These are phyloP conservation scores for Cosmia trapezina DNA, from an alignment of 2,888 invertebrate genomes.

Conservation along the genomic window DNA sequence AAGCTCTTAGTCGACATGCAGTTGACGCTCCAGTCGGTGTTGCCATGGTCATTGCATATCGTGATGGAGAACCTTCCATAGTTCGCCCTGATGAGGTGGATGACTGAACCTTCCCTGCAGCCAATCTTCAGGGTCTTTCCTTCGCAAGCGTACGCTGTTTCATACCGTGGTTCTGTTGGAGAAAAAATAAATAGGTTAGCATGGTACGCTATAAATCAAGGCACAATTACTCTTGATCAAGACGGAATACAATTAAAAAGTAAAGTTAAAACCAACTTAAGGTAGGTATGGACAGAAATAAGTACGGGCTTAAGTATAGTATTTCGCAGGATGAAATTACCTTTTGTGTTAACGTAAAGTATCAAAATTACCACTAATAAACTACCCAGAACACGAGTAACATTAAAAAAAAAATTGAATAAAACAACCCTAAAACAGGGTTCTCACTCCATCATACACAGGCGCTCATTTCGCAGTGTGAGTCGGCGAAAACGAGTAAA, in stretches of 20 bases:
- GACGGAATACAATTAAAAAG: too few species aligned
- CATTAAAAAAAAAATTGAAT: conserved; percentile 27
- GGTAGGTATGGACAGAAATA: background rate
- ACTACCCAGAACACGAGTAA: conserved; percentile 7
- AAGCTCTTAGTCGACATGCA: conserved; percentile 98
- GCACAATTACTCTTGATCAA: too few species aligned
- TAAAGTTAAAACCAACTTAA: too few species aligned
- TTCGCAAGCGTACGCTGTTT: conserved; percentile 98
- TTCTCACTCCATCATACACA: conserved; percentile 71
- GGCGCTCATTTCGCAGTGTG: conserved; percentile 82
- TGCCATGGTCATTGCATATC: conserved; percentile 98
- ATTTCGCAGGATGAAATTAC: too few species aligned
- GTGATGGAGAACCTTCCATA: conserved; percentile 98
- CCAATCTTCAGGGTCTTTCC: conserved; percentile 96
- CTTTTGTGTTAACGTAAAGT: background rate
- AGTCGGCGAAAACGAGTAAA: conserved; percentile 84
- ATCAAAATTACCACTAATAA: conserved; percentile 19
- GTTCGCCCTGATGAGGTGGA: conserved; percentile 97
- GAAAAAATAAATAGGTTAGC: conserved; percentile 8
- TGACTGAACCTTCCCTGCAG: conserved; percentile 96
- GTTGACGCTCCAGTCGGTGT: conserved; percentile 99
- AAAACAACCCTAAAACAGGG: conserved; percentile 57
- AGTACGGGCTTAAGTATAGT: too few species aligned
- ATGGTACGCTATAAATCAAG: background rate
- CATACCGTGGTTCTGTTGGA: conserved; percentile 93